Base-by-base conservation (phyloP, 2,888 invertebrate genomes). In the Anoncus sp. region DNA sequence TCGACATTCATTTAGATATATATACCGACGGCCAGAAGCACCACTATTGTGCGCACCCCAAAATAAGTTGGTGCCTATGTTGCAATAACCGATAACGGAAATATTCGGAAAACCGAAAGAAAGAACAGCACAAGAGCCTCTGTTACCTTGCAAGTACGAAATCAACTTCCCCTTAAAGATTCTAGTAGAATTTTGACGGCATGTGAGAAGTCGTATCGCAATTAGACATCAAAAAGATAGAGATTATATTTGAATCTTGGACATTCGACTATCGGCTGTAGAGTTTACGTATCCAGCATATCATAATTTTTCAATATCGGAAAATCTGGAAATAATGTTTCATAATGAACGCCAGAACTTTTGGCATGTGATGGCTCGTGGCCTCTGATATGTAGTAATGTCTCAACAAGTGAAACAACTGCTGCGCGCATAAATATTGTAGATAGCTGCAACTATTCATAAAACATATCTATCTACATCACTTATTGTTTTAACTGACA, bases 401-500 rank as follows among this genome's bases (percentile, higher is more conserved):
- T 18, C 3, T 16, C 16, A 45, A 45, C 2, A 45, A 2, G 16
- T 45, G 18, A 16, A 16, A 45, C 3, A 45, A 16, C 6, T 12
- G 10, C 43, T 60, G n/a, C 40, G 22, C 10, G 40, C 22, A 65
- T 65, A 20, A 27, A 40, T 51, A 65, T 40, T 53, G 35, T 24
- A n/a, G 40, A 24, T 40, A 12, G 22, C 16, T 47, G 24, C 18
- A 18, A 49, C 10, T 49, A 16, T 22, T 18, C 49, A 60, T 55
- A 45, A 40, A 45, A 38, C 31, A 22, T 38, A 62, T 35, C 27
- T 47, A 62, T 47, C 27, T 12, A 38, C 7, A 24, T 2, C 16
- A 27, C 16, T n/a, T 20, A 62, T 69, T 49, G 69, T 47, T 57
- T 24, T 51, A 16, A 18, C n/a, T 38, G 22, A 31, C 65, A 65